Evolutionary conservation across 2,797 vertebrate genomes (phyloP).

Genomic region (Sylvia borin): DNA sequence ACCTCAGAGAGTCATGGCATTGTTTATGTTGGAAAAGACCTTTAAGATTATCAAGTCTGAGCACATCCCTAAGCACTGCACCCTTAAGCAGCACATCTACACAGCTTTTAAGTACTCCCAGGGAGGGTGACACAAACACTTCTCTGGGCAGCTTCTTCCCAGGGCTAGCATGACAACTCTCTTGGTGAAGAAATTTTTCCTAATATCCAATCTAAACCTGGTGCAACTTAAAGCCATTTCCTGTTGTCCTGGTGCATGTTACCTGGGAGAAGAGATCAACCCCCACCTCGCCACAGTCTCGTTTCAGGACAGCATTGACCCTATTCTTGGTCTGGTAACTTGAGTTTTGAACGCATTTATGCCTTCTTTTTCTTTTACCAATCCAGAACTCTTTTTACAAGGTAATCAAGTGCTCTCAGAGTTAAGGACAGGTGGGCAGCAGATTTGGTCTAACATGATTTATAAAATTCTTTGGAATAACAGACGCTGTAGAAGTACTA

Average conservation of each 20-base stretch:
- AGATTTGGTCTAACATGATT: neutral
- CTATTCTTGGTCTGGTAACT: neutral
- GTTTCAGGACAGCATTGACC: neutral
- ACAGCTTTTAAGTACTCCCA: neutral
- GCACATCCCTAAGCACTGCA: neutral
- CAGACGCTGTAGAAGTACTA: neutral
- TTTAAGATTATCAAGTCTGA: neutral
- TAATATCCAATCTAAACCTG: neutral
- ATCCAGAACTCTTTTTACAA: neutral
- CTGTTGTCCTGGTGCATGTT: neutral
- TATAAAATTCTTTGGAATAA: neutral
- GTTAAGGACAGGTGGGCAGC: neutral
- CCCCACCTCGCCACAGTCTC: accelerated
- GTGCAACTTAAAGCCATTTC: neutral
- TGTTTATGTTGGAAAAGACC: neutral
- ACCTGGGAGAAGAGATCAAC: neutral
- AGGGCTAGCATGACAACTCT: neutral
- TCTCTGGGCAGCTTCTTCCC: neutral
- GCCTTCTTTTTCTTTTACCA: neutral
- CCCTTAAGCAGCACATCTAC: neutral
- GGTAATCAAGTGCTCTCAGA: neutral
- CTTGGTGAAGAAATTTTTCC: neutral
- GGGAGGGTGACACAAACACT: neutral
- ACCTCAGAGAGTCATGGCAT: neutral
- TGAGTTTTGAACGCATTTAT: neutral